Conservation (phyloP, 2,113 vertebrate genomes). For the Indri indri region DNA sequence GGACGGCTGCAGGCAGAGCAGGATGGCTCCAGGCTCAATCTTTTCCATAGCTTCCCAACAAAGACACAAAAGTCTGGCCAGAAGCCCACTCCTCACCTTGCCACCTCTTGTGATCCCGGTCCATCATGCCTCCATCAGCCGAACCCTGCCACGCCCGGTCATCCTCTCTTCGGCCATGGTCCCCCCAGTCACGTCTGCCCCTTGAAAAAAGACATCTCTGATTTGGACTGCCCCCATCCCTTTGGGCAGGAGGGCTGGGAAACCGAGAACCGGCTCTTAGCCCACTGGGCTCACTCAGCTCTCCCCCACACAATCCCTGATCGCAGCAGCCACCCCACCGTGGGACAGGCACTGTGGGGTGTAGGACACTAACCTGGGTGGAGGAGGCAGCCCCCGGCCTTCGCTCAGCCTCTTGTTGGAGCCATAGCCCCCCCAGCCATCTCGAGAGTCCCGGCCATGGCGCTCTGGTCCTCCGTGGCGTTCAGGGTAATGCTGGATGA, state of each 20-base stretch:
- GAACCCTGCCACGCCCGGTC: constrained; percentile 90
- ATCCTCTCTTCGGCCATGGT: constrained; percentile 91
- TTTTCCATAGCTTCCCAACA: not conserved
- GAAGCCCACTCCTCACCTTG: constrained; percentile 68
- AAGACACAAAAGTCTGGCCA: accelerated
- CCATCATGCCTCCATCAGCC: constrained; percentile 70
- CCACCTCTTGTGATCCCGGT: constrained; percentile 81
- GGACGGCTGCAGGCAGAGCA: not conserved
- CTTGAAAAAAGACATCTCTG: constrained; percentile 74
- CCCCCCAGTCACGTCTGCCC: constrained; percentile 92
- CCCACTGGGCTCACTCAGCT: not conserved
- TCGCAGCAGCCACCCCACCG: not conserved
- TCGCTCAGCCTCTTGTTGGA: constrained; percentile 90
- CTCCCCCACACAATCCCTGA: not conserved
- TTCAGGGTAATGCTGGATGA: constrained; percentile 85
- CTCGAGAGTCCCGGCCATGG: constrained; percentile 88
- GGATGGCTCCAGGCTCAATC: accelerated
- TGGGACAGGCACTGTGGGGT: not conserved
- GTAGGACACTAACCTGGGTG: constrained; percentile 78
- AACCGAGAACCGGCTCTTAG: not conserved
- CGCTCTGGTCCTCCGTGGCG: constrained; percentile 82
- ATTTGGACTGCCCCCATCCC: constrained; percentile 12
- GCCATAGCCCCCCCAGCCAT: constrained; percentile 87
- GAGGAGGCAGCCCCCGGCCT: constrained; percentile 79
- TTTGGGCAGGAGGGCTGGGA: not conserved